These are phyloP conservation scores for Callinectes sapidus DNA, from an alignment of 2,888 invertebrate genomes.

Conservation along the genomic window DNA sequence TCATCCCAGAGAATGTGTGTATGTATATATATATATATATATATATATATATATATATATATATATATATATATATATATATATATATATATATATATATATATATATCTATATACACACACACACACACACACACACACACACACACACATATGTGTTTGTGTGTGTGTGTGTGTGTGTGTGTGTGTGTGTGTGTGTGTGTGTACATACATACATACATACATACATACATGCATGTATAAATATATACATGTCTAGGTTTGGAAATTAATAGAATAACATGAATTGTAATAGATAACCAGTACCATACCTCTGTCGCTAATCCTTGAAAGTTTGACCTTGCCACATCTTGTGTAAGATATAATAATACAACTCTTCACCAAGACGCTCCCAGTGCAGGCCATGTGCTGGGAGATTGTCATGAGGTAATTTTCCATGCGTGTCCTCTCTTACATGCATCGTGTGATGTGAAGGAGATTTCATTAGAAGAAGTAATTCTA, in stretches of 20 bases:
- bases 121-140: slow-evolving; percentile 3
- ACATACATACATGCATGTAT: not conserved
- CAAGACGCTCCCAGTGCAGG: not conserved
- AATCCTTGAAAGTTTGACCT: not conserved
- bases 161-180: slow-evolving; percentile 2
- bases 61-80: not conserved
- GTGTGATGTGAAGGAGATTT: not conserved
- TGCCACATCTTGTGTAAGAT: not conserved
- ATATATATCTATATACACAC: not conserved
- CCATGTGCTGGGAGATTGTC: not conserved
- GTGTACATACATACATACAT: slow-evolving; percentile 26
- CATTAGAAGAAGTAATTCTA: not conserved
- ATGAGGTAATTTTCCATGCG: not conserved
- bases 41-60: slow-evolving; percentile 13
- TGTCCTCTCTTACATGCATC: not conserved
- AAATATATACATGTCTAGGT: not conserved
- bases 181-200: not conserved
- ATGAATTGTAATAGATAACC: not conserved
- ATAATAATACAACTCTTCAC: not conserved
- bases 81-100: not conserved
- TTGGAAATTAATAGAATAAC: not conserved
- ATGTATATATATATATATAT: not conserved
- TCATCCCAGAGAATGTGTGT: not conserved
- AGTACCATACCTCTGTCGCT: not conserved
- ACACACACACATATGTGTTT: not conserved